Evolutionary conservation across 2,113 vertebrate genomes (phyloP), one percentile per base, ranked within the genome.

Genomic region (Monopterus albus): DNA sequence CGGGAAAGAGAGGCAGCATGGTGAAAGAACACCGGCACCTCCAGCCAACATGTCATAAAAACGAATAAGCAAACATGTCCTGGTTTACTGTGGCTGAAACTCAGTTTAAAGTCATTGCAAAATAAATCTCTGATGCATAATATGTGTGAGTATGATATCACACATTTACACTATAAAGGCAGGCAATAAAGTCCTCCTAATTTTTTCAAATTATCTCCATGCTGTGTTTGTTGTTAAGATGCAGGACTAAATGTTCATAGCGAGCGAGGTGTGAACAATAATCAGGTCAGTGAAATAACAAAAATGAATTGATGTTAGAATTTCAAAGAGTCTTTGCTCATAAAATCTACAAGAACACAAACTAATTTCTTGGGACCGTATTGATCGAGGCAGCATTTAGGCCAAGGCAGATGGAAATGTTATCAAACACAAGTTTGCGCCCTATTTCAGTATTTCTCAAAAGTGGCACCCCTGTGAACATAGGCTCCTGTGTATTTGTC

Each of bases 371-470:
- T 72, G n/a, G 12, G 20, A 67, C 38, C 56, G 61, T 72, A 82
- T 79, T 61, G 75, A 81, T 71, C 45, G 68, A 42, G 35, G 63
- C 47, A 63, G 55, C 61, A 71, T 68, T 82, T 70, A 85, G 55
- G 68, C 57, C 40, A 55, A 14, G 53, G 25, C 25, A 75, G 9
- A 46, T 64, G 17, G 69, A 63, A 78, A 86, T 51, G 58, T 73
- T 64, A 71, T 84, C 62, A 74, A 78, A 84, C 73, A 47, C 10
- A 67, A 31, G 23, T 51, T 88, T 79, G 82, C 80, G 81, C 75
- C 78, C 88, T 76, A 87, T 88, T 91, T 88, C 83, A 52, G 50
- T 40, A 72, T 84, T 90, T 88, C 71, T 84, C 39, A 70, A 83
- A 83, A 74, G 80, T 29, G 35, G 76, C 69, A 74, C 67, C 50